Conservation (phyloP, 2,113 vertebrate genomes). For the Etheostoma spectabile region DNA sequence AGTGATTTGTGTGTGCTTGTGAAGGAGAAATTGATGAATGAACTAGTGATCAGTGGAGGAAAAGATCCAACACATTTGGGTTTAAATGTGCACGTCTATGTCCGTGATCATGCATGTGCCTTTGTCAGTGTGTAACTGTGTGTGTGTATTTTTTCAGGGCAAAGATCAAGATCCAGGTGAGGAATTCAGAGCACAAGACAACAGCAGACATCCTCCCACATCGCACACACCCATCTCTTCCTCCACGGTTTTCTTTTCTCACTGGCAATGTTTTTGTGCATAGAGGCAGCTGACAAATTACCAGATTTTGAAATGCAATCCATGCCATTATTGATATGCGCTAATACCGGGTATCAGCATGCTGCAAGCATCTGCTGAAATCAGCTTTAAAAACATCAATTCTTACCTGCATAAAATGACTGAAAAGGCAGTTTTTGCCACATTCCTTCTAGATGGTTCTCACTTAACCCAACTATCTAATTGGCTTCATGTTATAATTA, state of each 20-base stretch:
- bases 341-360: not conserved
- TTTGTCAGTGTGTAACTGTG: conserved; percentile 17
- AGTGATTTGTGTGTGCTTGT: not conserved
- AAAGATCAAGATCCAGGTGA: conserved; percentile 89
- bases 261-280: not conserved
- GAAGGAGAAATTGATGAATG: not conserved
- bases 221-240: not conserved
- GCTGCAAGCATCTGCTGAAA: not conserved
- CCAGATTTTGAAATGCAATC: not conserved
- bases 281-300: not conserved
- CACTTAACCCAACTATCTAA: not conserved
- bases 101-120: not conserved
- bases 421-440: no score
- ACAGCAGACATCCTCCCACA: not conserved
- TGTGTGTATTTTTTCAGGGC: conserved; percentile 80
- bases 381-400: not conserved
- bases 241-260: not conserved
- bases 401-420: not conserved
- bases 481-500: not conserved
- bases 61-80: not conserved
- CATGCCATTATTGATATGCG: not conserved
- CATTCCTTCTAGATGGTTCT: not conserved
- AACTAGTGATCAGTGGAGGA: not conserved
- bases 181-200: conserved; percentile 53
- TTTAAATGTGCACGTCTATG: conserved; percentile 12